These are phyloP conservation scores for Microcebus tavaratra DNA, from an alignment of 2,113 vertebrate genomes.

Conservation along the genomic window DNA sequence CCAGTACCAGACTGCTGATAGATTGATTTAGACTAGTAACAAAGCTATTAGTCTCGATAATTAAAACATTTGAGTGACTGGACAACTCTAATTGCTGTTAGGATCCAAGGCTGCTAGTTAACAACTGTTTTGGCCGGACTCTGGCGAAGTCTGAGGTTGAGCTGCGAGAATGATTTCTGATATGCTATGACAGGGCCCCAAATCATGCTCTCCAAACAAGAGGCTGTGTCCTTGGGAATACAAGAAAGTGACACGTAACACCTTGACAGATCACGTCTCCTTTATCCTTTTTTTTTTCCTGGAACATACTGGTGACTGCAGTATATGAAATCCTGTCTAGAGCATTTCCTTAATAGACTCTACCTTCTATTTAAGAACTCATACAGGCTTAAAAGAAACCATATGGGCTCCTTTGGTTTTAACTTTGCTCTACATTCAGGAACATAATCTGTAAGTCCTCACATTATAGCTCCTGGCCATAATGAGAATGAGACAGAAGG, in stretches of 20 bases:
- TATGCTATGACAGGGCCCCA: not conserved
- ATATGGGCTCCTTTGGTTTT: not conserved
- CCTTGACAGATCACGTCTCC: not conserved
- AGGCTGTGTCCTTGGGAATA: not conserved
- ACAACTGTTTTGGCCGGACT: not conserved
- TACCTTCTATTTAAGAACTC: not conserved
- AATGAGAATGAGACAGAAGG: not conserved
- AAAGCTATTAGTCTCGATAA: not conserved
- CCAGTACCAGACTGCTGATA: not conserved
- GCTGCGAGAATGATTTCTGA: not conserved
- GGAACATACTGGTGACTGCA: not conserved
- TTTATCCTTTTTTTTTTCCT: not conserved
- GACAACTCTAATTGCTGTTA: not conserved
- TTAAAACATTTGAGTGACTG: not conserved
- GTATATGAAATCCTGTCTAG: not conserved
- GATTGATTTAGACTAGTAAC: not conserved
- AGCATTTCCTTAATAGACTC: not conserved
- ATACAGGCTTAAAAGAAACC: not conserved
- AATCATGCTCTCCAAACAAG: not conserved
- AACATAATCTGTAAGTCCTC: not conserved
- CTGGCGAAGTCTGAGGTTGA: not conserved
- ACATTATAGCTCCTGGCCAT: not conserved
- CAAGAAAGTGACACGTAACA: not conserved
- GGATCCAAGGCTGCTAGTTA: not conserved
- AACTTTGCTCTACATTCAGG: not conserved